Evolutionary conservation across 2,888 invertebrate genomes (phyloP), one percentile per base, ranked within the genome.

Genomic region (Linnaemya vulpina): DNA sequence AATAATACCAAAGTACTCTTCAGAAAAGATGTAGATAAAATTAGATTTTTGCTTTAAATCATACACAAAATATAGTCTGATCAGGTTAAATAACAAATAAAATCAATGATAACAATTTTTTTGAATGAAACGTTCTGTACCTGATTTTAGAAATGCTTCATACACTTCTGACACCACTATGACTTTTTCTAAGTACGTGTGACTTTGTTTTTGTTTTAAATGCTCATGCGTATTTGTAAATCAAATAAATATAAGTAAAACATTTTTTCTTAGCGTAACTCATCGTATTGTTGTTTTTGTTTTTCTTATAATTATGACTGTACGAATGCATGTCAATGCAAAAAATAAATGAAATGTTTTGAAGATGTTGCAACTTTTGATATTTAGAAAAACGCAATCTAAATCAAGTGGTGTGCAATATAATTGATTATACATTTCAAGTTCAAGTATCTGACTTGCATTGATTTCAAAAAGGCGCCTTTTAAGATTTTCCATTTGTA

Each of bases 371-470:
- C 79, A 55, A 40, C 51, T 38, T 65, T 63, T 53, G 15, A 53
- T 49, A 38, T 22, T 46, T 58, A 35, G 53, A 17, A 49, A 38
- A 40, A 15, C 11, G 10, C 17, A 51, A 30, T 43, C 22, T 22
- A 63, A 71, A 38, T 55, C 43, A 65, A 63, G 20, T 22, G 63
- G 49, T 53, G 55, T 71, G 46, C 38, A 58, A 55, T 65, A 55
- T 58, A 73, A 58, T 49, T 73, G 79, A 15, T 53, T 46, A 20
- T 30, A 30, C 30, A 30, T 58, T 84, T 76, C 80, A 80, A 84
- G 84, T 84, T 84, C 80, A 84, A 76, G 71, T 80, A 71, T 76
- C 65, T 60, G 49, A 51, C 51, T 76, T 65, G 43, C 65, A 79
- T 73, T 84, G 80, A 71, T 71, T 70, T 53, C 20, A 30, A 38